These are phyloP conservation scores for Nyctereutes procyonoides DNA, from an alignment of 2,113 vertebrate species.

Conservation along the genomic window DNA sequence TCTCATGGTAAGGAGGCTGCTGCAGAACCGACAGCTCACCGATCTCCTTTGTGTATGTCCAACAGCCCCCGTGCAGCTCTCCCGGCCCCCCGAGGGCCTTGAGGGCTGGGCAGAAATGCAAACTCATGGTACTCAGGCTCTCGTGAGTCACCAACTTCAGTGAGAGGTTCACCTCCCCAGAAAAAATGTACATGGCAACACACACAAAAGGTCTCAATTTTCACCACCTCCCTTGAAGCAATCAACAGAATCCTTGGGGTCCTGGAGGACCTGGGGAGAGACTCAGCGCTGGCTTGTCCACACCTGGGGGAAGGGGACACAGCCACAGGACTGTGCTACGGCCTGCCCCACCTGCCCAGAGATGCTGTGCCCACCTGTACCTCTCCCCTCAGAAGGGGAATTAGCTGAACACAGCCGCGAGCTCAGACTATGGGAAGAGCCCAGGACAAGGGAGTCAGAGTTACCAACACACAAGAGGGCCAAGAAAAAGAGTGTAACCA, in stretches of 20 bases:
- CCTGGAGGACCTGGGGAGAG: not conserved
- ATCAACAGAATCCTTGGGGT: not conserved
- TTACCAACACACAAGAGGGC: not conserved
- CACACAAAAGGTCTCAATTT: not conserved
- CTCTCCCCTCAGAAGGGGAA: not conserved
- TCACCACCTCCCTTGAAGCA: not conserved
- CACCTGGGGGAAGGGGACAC: not conserved
- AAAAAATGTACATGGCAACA: not conserved
- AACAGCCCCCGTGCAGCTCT: accelerated
- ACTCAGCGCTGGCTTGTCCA: not conserved
- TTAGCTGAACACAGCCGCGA: not conserved
- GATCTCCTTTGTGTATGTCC: not conserved
- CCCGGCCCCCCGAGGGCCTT: not conserved
- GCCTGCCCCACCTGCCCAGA: not conserved
- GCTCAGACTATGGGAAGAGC: not conserved
- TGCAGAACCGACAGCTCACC: not conserved
- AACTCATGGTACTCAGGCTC: not conserved
- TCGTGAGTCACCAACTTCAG: not conserved
- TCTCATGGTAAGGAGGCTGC: not conserved
- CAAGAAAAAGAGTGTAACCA: no score
- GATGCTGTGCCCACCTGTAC: not conserved
- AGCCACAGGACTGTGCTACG: accelerated
- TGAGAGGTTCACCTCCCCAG: not conserved
- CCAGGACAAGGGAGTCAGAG: not conserved
- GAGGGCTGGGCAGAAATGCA: not conserved